Base-by-base conservation (phyloP, 2,888 invertebrate species). In the Drosophila infuscata region DNA sequence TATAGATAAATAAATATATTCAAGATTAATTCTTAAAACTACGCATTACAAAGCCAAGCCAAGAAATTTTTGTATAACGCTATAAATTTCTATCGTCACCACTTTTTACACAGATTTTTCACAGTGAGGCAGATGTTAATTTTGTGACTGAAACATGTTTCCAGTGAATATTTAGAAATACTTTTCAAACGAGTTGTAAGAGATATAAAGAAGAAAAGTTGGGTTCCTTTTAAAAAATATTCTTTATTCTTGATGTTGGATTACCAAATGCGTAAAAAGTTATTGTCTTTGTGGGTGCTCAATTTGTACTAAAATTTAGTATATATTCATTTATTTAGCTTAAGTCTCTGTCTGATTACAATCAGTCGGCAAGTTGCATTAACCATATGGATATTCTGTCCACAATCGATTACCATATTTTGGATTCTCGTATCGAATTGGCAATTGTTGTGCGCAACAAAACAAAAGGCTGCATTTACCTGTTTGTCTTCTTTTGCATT, bases 401-500 rank as follows among this genome's bases (percentile, higher is more conserved):
- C 41, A 35, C 48, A 59, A 63, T 69, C 64, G 76, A 76, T 63
- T 64, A 54, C 53, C 76, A 68, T 56, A 71, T 62, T 68, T 77
- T 63, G 41, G 36, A 33, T 53, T 63, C 38, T 48, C 54, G 49
- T 49, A 38, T 43, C 54, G 54, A 52, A 67, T 66, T 66, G 32
- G 64, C 52, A 65, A 38, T 46, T 46, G 46, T 25, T 51, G 46
- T 69, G 32, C 33, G 49, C 70, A 25, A 38, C 48, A 69, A 69
- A 67, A 60, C 51, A 67, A 74, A 71, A 79, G 67, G 75, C 88
- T 87, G 85, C 85, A 85, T 80, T 85, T 85, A 85, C 85, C 89
- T 84, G 85, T 85, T 85, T 89, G 72, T 89, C 85, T 79, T 89
- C 85, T 85, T 84, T 85, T 74, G 87, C 87, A 86, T 79, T 86